Base-by-base conservation (phyloP, 2,888 invertebrate species). In the Phaonia tiefii region DNA sequence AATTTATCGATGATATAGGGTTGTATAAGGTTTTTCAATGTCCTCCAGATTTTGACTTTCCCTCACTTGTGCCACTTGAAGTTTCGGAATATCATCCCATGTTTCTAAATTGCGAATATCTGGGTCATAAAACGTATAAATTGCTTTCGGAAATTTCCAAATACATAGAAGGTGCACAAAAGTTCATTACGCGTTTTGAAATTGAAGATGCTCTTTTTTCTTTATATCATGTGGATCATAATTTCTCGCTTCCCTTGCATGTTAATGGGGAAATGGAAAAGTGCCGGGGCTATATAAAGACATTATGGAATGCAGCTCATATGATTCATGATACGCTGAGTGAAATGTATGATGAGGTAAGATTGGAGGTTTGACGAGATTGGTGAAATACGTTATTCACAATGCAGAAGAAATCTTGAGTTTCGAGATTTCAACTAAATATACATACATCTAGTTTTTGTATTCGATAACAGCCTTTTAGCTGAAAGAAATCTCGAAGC, bases 231-330 rank as follows among this genome's bases (percentile, higher is more conserved):
- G 91, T 94, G 7, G 90, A 92, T 13, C 93, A 93, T 85, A 94
- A 94, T 86, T 95, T 94, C 86, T 93, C 94, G 80, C 93, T 94
- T 69, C 94, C 94, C 0, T 86, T 93, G 73, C 92, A 95, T 60
- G 91, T 95, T 0, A 93, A 93, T 51, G 94, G 94, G 83, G 87
- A 93, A 56, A 92, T 92, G 67, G 87, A 89, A 25, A 93, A 92
- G 84, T 91, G 92, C 83, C 90, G 93, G 60, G 89, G 92, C 83
- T 88, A 94, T 81, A 92, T 93, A 86, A 91, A 94, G 87, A 91
- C 93, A 86, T 85, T 93, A 75, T 87, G 92, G 20, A 88, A 90
- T 0, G 88, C 93, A 84, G 91, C 92, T 0, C 90, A 92, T 70
- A 91, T 92, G 42, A 92, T 93, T 0, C 91, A 92, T 56, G 92